These are phyloP conservation scores for Myotis yumanensis DNA, from an alignment of 2,113 vertebrate genomes.

Conservation along the genomic window DNA sequence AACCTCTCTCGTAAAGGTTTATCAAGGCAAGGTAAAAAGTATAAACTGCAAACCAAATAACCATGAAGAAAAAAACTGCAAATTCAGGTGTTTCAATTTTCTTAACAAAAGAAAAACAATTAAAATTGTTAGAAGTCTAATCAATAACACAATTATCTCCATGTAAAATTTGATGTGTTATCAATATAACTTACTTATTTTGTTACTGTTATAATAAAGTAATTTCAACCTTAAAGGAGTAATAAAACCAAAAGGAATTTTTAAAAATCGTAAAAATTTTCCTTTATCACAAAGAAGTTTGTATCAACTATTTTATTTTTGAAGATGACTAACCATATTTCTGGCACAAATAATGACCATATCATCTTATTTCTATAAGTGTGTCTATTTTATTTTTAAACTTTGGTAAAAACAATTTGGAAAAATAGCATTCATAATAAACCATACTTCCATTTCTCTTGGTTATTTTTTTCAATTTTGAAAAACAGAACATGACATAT, in stretches of 20 bases:
- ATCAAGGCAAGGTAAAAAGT: slow-evolving; percentile 51
- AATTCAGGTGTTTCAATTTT: slow-evolving; percentile 20
- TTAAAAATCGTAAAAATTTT: slow-evolving; percentile 3
- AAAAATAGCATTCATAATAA: slow-evolving; percentile 46
- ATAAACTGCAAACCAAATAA: slow-evolving; percentile 50
- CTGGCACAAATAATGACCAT: background rate
- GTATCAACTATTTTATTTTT: background rate
- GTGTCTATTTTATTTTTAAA: slow-evolving; percentile 26
- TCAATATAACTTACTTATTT: background rate
- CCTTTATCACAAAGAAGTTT: background rate
- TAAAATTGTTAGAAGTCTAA: background rate
- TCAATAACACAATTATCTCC: slow-evolving; percentile 16
- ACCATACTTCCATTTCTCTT: slow-evolving; percentile 26
- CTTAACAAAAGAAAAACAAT: slow-evolving; percentile 7
- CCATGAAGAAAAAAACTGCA: slow-evolving; percentile 17
- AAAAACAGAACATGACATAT: slow-evolving; percentile 53
- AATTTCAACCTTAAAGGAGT: background rate
- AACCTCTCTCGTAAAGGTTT: background rate
- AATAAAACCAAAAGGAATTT: background rate
- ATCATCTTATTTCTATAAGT: background rate
- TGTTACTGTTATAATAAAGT: background rate
- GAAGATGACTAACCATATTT: background rate
- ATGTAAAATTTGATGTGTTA: background rate
- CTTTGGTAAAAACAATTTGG: background rate
- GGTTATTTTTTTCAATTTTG: slow-evolving; percentile 22